phyloP scores from a whole-genome alignment of 2,888 invertebrate genomes.

The Neuroscelio doddi region DNA sequence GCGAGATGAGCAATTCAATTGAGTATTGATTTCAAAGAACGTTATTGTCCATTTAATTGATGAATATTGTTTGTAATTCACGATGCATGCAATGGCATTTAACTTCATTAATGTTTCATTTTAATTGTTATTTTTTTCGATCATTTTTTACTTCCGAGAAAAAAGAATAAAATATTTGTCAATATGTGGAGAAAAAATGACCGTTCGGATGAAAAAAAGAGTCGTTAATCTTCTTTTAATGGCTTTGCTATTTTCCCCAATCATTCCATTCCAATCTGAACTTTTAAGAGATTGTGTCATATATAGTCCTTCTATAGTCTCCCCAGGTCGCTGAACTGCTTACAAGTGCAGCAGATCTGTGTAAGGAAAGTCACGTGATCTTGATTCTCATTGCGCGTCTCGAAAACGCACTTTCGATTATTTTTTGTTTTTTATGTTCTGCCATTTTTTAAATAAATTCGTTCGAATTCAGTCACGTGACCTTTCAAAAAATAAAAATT shows the following conservation, averaged over 20 bases:
- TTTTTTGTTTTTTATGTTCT: too few relatives aligned
- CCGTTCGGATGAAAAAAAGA: neutral
- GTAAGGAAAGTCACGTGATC: constrained; percentile 8
- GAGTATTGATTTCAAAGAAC: constrained; percentile 7
- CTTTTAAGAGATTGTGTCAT: constrained; percentile 14
- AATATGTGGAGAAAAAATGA: neutral
- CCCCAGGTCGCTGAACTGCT: constrained; percentile 23
- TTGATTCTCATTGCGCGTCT: neutral
- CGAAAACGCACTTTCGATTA: neutral
- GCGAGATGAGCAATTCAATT: constrained; percentile 7
- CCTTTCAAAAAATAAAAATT: neutral
- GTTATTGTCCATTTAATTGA: neutral
- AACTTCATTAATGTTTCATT: neutral
- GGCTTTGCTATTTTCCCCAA: constrained; percentile 7
- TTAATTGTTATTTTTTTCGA: neutral
- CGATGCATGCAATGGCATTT: neutral
- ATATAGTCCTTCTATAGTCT: constrained; percentile 19
- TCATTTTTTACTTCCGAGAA: too few relatives aligned
- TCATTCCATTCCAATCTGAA: constrained; percentile 14
- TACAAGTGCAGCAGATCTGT: constrained; percentile 10
- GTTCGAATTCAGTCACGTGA: too few relatives aligned
- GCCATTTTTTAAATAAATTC: too few relatives aligned
- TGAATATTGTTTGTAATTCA: neutral
- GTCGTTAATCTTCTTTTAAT: constrained; percentile 1
- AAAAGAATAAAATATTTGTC: neutral